Percentiles rank a stretch among this genome's conserved stretches.
phyloP scores from a whole-genome alignment of 2,888 invertebrate species.

The Philereme vetulata region DNA sequence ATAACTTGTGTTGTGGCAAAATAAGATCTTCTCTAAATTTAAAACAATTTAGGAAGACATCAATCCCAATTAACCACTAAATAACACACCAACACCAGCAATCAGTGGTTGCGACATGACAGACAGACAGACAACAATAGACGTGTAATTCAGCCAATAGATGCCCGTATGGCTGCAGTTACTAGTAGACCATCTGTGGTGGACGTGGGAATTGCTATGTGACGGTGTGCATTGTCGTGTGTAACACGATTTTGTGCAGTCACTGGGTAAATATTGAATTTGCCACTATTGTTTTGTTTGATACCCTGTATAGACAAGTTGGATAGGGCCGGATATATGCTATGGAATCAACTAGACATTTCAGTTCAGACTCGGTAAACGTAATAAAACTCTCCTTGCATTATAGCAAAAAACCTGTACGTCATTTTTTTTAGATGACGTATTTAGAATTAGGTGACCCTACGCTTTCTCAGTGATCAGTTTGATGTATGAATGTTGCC shows the following conservation, averaged over 20 bases:
- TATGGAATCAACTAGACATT: no score
- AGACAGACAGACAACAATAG: constrained; percentile 16
- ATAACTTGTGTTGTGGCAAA: no score
- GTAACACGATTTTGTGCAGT: constrained; percentile 7
- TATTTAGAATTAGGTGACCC: no score
- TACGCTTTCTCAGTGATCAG: no score
- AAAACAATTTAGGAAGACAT: constrained; percentile 4
- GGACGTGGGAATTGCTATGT: constrained; percentile 16
- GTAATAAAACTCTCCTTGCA: no score
- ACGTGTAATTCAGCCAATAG: constrained; percentile 3
- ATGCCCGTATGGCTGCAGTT: background rate
- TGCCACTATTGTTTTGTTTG: background rate
- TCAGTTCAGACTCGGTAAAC: no score
- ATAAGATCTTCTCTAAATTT: background rate
- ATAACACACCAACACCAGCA: constrained; percentile 1
- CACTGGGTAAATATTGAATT: constrained; percentile 3
- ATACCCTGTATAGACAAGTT: no score
- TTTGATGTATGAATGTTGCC: no score
- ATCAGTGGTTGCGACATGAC: constrained; percentile 11
- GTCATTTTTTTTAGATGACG: no score
- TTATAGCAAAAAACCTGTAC: no score
- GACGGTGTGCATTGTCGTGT: constrained; percentile 11
- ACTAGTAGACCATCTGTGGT: background rate
- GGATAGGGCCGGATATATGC: no score
- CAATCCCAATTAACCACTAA: constrained; percentile 1